Percentiles rank a stretch among this genome's conserved stretches.
Evolutionary conservation across 2,888 invertebrate genomes (phyloP).

Genomic region (Diarsia brunnea): DNA sequence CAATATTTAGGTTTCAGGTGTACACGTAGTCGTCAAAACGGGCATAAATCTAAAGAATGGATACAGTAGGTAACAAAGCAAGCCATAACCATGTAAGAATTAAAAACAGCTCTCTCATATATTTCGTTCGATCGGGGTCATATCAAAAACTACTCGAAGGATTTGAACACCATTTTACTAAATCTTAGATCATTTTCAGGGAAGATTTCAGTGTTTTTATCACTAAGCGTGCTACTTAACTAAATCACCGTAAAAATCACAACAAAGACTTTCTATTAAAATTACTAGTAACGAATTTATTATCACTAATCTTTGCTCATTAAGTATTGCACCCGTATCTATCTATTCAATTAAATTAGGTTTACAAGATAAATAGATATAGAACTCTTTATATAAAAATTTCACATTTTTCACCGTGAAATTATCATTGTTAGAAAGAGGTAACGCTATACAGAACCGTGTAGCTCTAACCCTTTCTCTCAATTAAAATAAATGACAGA

Average conservation of each 20-base stretch:
- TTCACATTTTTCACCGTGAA: not conserved
- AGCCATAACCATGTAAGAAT: not conserved
- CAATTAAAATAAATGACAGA: conserved; percentile 1
- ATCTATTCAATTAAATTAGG: conserved; percentile 51
- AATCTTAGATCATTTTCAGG: conserved; percentile 7
- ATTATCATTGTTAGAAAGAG: not conserved
- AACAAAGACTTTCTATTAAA: conserved; percentile 53
- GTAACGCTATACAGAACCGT: not conserved
- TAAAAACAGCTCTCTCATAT: not conserved
- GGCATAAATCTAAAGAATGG: not conserved
- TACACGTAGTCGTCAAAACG: not conserved
- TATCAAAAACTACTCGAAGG: conserved; percentile 38
- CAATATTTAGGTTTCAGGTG: not conserved
- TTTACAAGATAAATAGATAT: conserved; percentile 31
- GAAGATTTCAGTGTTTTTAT: conserved; percentile 25
- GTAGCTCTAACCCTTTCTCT: conserved; percentile 14
- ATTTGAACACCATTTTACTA: conserved; percentile 14
- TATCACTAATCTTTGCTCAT: conserved; percentile 66
- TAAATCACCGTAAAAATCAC: conserved; percentile 60
- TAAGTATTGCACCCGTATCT: conserved; percentile 66
- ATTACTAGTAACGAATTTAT: conserved; percentile 62
- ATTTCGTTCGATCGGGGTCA: not conserved
- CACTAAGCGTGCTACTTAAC: conserved; percentile 35
- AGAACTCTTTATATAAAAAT: conserved; percentile 33
- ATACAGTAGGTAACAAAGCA: conserved; percentile 1